Conservation (phyloP, 2,797 vertebrate genomes). For the Australoheros facetus region DNA sequence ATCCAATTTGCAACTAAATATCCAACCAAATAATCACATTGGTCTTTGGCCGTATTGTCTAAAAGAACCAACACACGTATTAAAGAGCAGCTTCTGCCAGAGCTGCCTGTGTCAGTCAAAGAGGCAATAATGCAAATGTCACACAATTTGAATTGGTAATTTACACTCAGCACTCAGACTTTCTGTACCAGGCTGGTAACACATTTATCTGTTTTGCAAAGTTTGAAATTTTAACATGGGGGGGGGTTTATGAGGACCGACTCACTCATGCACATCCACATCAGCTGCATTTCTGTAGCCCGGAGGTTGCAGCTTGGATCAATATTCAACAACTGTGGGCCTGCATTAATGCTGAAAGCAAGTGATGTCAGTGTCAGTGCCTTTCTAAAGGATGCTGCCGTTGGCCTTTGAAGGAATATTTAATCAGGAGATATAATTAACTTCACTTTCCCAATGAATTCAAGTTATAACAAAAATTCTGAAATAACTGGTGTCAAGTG, state of each 20-base stretch:
- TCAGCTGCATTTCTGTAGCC: background rate
- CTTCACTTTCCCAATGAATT: background rate
- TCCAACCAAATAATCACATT: background rate
- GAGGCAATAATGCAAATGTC: background rate
- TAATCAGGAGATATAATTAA: background rate
- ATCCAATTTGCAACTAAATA: background rate
- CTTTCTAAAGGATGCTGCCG: background rate
- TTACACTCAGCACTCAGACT: background rate
- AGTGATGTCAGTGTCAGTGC: background rate
- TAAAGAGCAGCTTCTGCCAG: background rate
- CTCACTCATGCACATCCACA: background rate
- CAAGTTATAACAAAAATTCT: background rate
- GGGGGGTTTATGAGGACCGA: background rate
- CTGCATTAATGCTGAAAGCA: background rate
- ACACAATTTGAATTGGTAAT: background rate
- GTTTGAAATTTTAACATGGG: rapidly evolving
- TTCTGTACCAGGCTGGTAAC: background rate
- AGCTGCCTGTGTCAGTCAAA: background rate
- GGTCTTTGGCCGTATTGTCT: background rate
- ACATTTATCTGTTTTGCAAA: background rate
- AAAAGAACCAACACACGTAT: background rate
- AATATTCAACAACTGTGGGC: background rate
- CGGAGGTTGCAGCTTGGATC: background rate
- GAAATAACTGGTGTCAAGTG: background rate
- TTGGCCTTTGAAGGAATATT: background rate